Conservation (phyloP, 37 sponge, comb jelly and placozoan species). For the Chondrosia reniformis region DNA sequence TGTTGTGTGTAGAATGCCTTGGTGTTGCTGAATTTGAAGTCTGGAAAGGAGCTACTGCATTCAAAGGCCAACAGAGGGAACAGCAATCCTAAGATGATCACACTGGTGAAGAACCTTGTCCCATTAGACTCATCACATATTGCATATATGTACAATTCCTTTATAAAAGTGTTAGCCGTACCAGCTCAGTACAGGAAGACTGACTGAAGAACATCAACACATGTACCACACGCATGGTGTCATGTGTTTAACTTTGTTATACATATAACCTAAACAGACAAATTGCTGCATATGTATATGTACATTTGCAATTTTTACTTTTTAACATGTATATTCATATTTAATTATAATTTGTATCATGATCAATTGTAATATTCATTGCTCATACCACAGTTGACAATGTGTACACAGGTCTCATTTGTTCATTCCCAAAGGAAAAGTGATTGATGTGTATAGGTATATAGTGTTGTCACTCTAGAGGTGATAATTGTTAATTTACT, state of each 20-base stretch:
- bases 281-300: neutral
- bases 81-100: neutral
- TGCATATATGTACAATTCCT: neutral
- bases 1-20: neutral
- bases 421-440: too few relatives aligned
- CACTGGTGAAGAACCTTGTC: neutral
- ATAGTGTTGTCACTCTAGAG: too few relatives aligned
- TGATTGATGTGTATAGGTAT: too few relatives aligned
- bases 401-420: too few relatives aligned
- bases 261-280: neutral
- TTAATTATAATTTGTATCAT: too few relatives aligned
- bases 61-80: neutral
- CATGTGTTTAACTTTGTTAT: neutral
- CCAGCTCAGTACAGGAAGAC: neutral
- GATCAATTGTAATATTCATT: too few relatives aligned
- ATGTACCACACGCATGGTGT: neutral
- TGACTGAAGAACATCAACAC: neutral
- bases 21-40: neutral
- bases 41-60: neutral
- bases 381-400: too few relatives aligned
- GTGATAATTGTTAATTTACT: too few relatives aligned
- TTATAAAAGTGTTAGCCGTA: neutral
- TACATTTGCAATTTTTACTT: neutral
- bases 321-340: neutral
- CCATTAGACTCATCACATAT: slow-evolving; percentile 5